Base-by-base conservation (phyloP, 2,797 vertebrate species). In the Dryobates pubescens region DNA sequence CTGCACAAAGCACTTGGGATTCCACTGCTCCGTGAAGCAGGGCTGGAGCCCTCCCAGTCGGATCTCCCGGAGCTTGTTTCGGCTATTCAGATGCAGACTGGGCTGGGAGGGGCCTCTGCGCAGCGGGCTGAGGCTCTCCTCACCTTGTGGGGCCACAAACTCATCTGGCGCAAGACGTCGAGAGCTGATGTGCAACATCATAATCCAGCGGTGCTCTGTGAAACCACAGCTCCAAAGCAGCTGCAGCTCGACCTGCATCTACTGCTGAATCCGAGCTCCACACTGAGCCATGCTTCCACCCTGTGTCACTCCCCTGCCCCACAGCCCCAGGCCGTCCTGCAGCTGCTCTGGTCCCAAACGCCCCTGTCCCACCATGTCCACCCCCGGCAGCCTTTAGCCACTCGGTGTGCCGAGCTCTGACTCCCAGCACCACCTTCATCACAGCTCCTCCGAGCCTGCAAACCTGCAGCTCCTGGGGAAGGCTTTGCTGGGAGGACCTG, bases 211-310 rank as follows among this genome's bases (percentile, higher is more conserved):
- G 34, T 14, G 16, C 12, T 34, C 58, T 67, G 72, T 27, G 29
- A 77, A 29, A 26, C 41, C 49, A 17, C 0, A 0, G 14, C 4
- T 49, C 69, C 76, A 41, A 17, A 26, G 34, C 43, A 26, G 9
- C 43, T 47, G 57, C 1, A 0, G n/a, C 24, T 67, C 47, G 10
- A 19, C 3, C 27, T 14, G 27, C 26, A 75, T 11, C 51, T 32
- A 0, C 18, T 4, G 61, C 13, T 0, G 2, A 45, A 27, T 15
- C 43, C 9, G 2, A 56, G 23, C 38, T 88, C 11, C 1, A 3
- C 12, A 0, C 4, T 5, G 9, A 57, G 65, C 20, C 12, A 2
- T 0, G 0, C 0, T 0, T 29, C 32, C 38, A 16, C 23, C 70
- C 45, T 0, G 2, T 10, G 14, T 27, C 53, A 19, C 38, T 43